A percentile compares a stretch with the other conserved stretches of the same genome.
Evolutionary conservation across 2,113 vertebrate species (phyloP).

Genomic region (Seriola rivoliana): DNA sequence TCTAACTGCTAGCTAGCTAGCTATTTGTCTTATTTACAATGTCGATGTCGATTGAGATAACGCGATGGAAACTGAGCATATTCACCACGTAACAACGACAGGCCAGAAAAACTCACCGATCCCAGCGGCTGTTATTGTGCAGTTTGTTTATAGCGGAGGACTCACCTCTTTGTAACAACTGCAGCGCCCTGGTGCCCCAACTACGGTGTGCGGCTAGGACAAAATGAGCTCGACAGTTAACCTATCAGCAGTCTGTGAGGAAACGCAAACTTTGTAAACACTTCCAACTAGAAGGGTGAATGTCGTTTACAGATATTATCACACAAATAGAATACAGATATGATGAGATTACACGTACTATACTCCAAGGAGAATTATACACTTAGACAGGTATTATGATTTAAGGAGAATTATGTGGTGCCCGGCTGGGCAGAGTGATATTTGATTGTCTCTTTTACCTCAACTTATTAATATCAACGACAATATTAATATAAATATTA

Average conservation of each 20-base stretch:
- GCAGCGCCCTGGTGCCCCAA: background rate
- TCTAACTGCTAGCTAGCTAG: background rate
- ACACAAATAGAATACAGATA: too few relatives aligned
- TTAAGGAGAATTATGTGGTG: too few relatives aligned
- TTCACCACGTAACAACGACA: rapidly evolving
- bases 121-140: background rate
- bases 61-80: background rate
- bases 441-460: too few relatives aligned
- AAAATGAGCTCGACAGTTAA: background rate
- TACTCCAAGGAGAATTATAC: too few relatives aligned
- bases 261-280: background rate
- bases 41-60: background rate
- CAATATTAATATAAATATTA: too few relatives aligned
- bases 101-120: background rate
- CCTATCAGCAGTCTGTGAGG: background rate
- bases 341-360: too few relatives aligned
- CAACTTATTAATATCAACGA: too few relatives aligned
- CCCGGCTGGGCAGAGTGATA: too few relatives aligned
- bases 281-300: too few relatives aligned
- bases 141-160: constrained; percentile 24
- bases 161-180: constrained; percentile 13
- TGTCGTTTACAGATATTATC: too few relatives aligned
- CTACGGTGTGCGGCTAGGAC: constrained; percentile 56
- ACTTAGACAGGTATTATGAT: too few relatives aligned
- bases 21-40: background rate